Evolutionary conservation across 2,113 vertebrate genomes (phyloP).

Genomic region (Xiphophorus maculatus): DNA sequence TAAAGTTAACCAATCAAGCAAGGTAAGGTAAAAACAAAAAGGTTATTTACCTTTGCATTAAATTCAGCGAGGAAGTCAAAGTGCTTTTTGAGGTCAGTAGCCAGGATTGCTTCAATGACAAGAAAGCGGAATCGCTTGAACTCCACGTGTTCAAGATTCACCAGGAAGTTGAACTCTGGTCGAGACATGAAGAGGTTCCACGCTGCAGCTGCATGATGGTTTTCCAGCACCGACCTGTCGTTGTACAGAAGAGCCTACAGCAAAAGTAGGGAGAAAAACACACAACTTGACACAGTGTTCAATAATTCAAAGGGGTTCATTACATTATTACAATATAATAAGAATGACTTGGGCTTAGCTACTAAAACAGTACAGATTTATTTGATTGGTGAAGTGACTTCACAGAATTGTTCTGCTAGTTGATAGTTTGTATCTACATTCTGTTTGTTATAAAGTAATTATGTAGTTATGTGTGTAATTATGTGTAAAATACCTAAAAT

Average conservation of each 20-base stretch:
- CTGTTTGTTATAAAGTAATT: not conserved
- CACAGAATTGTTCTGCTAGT: not conserved
- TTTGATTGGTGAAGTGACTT: not conserved
- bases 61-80: slow-evolving; percentile 97
- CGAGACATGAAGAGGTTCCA: slow-evolving; percentile 98
- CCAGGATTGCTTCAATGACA: slow-evolving; percentile 97
- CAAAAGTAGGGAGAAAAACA: not conserved
- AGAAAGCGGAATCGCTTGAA: slow-evolving; percentile 99
- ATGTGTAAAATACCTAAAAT: not conserved
- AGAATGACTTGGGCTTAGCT: not conserved
- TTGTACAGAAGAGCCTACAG: slow-evolving; percentile 94
- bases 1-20: not conserved
- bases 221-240: slow-evolving; percentile 96
- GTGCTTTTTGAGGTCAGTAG: slow-evolving; percentile 98
- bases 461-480: no score
- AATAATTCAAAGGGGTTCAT: not conserved
- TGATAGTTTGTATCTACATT: not conserved
- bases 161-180: slow-evolving; percentile 95
- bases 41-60: slow-evolving; percentile 90
- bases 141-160: slow-evolving; percentile 93
- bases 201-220: slow-evolving; percentile 94
- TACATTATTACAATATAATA: not conserved
- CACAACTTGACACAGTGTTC: not conserved
- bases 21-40: no score
- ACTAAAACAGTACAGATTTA: not conserved